A percentile compares a stretch with the other conserved stretches of the same genome.
Conservation (phyloP, 1,140 invertebrate genomes). For the Micrasema longulum region DNA sequence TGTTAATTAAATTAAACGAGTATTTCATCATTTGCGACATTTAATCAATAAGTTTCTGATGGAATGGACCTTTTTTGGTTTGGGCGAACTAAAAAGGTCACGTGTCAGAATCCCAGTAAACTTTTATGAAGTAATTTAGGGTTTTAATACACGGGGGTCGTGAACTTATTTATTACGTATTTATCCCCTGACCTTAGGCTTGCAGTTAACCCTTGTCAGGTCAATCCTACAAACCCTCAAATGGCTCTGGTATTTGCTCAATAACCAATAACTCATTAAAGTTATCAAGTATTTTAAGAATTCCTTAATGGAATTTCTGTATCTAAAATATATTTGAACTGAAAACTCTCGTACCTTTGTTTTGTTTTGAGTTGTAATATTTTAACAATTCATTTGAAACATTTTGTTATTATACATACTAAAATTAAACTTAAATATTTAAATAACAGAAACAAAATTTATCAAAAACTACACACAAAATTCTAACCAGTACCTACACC, state of each 20-base stretch:
- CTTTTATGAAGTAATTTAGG: slow-evolving; percentile 21
- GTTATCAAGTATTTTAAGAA: background rate
- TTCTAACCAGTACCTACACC: no score
- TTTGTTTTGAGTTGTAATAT: no score
- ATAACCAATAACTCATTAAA: background rate
- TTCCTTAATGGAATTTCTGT: background rate
- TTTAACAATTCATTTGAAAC: no score
- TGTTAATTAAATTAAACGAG: no score
- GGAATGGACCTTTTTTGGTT: no score
- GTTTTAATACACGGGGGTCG: background rate
- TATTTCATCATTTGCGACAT: no score
- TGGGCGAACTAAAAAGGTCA: no score
- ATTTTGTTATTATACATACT: no score
- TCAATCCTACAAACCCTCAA: background rate
- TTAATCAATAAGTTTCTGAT: no score
- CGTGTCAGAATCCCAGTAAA: slow-evolving; percentile 4
- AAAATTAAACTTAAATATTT: no score
- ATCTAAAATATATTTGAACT: background rate
- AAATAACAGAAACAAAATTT: no score
- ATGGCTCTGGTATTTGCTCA: slow-evolving; percentile 4
- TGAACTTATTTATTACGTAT: slow-evolving; percentile 17
- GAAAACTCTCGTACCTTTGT: background rate
- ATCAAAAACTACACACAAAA: no score
- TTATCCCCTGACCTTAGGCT: background rate
- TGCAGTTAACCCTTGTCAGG: background rate